These are phyloP conservation scores for Leptopilina boulardi DNA, from an alignment of 1,140 invertebrate species.

Conservation along the genomic window DNA sequence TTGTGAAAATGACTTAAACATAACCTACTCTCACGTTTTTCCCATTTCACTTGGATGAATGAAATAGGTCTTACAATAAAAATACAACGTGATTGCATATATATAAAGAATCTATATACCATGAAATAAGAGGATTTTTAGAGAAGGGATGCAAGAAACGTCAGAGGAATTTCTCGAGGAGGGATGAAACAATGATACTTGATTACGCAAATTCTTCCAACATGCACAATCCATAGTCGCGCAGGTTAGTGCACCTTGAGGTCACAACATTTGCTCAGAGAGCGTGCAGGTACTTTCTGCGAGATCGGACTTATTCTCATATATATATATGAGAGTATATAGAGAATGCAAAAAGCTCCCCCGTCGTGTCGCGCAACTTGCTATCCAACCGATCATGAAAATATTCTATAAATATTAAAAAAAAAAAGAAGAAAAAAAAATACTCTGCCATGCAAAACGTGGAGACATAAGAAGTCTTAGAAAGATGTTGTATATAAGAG, in stretches of 20 bases:
- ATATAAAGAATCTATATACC: background rate
- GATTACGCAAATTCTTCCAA: slow-evolving; percentile 70
- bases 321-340: too few species aligned
- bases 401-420: slow-evolving; percentile 30
- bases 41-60: slow-evolving; percentile 39
- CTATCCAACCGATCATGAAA: slow-evolving; percentile 51
- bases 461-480: background rate
- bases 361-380: slow-evolving; percentile 41
- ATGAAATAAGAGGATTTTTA: too few species aligned
- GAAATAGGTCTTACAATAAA: too few species aligned
- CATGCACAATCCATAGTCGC: slow-evolving; percentile 64
- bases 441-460: background rate
- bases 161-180: slow-evolving; percentile 28
- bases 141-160: background rate
- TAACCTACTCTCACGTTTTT: slow-evolving; percentile 40
- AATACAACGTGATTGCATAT: slow-evolving; percentile 2
- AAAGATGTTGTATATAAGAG: background rate
- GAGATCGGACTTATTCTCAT: slow-evolving; percentile 51
- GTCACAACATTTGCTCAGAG: slow-evolving; percentile 61
- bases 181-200: slow-evolving; percentile 66
- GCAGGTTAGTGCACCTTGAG: slow-evolving; percentile 60
- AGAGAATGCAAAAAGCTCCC: slow-evolving; percentile 53
- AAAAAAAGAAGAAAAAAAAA: too few species aligned
- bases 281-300: slow-evolving; percentile 54
- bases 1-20: slow-evolving; percentile 57